A percentile compares a stretch with the other conserved stretches of the same genome.
Conservation (phyloP, 2,888 invertebrate genomes). For the Balanococcus diminutus region DNA sequence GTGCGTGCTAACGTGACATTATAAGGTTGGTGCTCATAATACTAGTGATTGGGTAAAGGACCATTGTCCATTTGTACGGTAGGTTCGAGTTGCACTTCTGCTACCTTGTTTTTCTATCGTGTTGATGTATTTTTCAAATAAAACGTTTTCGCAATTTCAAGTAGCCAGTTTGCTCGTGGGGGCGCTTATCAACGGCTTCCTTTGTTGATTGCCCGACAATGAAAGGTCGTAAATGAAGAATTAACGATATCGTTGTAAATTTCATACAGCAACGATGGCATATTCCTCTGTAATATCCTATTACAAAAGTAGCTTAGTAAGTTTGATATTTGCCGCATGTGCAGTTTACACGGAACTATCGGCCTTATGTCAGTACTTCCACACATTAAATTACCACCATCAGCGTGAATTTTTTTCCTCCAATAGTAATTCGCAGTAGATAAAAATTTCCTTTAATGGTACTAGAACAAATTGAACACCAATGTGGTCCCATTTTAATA, state of each 20-base stretch:
- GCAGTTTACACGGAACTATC: neutral
- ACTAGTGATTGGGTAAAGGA: neutral
- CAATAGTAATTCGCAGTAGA: neutral
- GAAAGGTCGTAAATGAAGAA: neutral
- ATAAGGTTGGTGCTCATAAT: neutral
- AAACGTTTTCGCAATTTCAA: too few species aligned
- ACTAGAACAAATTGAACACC: neutral
- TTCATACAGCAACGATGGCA: neutral
- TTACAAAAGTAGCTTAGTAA: neutral
- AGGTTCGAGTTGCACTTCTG: neutral
- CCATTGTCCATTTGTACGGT: too few species aligned
- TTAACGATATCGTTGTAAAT: neutral
- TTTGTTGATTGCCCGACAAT: neutral
- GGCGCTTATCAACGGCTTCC: too few species aligned
- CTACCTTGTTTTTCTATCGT: neutral
- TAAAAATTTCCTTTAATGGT: neutral
- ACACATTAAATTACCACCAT: neutral
- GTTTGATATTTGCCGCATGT: constrained; percentile 2
- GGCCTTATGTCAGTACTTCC: neutral
- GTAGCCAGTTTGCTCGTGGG: neutral
- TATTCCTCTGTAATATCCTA: neutral
- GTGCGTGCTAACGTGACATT: neutral
- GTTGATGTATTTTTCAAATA: neutral
- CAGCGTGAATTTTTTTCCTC: neutral
- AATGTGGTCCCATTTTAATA: neutral